Base-by-base conservation (phyloP, 2,113 vertebrate genomes). In the Callionymus lyra region DNA sequence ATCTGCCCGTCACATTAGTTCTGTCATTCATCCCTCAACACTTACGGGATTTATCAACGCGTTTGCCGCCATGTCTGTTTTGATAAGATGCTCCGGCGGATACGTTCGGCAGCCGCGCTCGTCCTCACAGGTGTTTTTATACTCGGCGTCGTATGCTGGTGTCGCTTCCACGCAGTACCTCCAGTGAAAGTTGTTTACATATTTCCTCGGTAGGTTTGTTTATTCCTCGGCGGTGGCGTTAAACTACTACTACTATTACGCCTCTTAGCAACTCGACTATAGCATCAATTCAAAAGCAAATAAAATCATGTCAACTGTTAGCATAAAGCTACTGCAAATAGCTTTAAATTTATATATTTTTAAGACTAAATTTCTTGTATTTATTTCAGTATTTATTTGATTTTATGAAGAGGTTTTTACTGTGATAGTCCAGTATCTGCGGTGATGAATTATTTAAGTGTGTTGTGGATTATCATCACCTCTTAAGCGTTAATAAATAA, bases 131-230 rank as follows among this genome's bases (percentile, higher is more conserved):
- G 68, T 77, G 65, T 63, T 72, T n/a, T 61, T 50, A 59, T 68
- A 74, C 61, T 70, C 55, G 60, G 59, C 56, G 51, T 50, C 57
- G 53, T 49, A 55, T 44, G 41, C 56, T 70, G 70, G 59, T 48
- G 41, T 41, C 43, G 56, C 32, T 64, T 46, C 42, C 44, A 49
- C 43, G 51, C 16, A 36, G 59, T 41, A 44, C 53, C 54, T 68
- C 38, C 34, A 58, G 63, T 49, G 69, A 70, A 79, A 52, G 48
- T 48, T 77, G 77, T 80, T 85, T 79, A 67, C 68, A 72, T 81
- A 68, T 72, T 82, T 77, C 44, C 51, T 34, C 53, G 8, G 21
- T 27, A 27, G 21, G 21, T 27, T 27, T 4, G 8, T 27, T 27
- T 27, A 27, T 27, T 27, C 8, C 21, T 27, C 8, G 21, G 8